A percentile compares a stretch with the other conserved stretches of the same genome.
phyloP scores from a whole-genome alignment of 2,888 invertebrate species.

The Mimas tiliae region DNA sequence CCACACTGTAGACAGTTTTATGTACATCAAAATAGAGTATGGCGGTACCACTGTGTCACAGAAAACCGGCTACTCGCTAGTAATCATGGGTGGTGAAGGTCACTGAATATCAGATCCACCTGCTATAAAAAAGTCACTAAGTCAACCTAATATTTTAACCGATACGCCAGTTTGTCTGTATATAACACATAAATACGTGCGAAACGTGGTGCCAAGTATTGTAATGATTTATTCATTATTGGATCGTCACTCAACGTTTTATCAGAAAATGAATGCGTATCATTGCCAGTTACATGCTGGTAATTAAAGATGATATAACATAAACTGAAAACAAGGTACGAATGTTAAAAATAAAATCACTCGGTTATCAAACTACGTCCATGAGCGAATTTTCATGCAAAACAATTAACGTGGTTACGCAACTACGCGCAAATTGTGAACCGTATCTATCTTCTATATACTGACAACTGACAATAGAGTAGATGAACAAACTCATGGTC shows the following conservation, averaged over 20 bases:
- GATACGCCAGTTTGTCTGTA: neutral
- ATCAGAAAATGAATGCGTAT: neutral
- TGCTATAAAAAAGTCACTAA: neutral
- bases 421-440: slow-evolving; percentile 35
- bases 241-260: neutral
- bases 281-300: neutral
- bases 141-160: neutral
- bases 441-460: slow-evolving; percentile 34
- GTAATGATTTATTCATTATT: neutral
- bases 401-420: slow-evolving; percentile 35
- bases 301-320: neutral
- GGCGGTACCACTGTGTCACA: too few relatives aligned
- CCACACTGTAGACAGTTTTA: too few relatives aligned
- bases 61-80: too few relatives aligned
- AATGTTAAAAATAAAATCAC: neutral
- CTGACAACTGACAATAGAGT: slow-evolving; percentile 34
- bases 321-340: neutral
- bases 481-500: slow-evolving; percentile 47
- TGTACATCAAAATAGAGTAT: too few relatives aligned
- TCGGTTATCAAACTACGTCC: neutral
- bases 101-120: neutral
- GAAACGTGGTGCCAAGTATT: slow-evolving; percentile 7
- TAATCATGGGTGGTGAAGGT: too few relatives aligned
- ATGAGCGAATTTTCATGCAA: neutral
- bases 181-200: neutral